Conservation (phyloP, 2,797 vertebrate genomes). For the Lepus townsendii region DNA sequence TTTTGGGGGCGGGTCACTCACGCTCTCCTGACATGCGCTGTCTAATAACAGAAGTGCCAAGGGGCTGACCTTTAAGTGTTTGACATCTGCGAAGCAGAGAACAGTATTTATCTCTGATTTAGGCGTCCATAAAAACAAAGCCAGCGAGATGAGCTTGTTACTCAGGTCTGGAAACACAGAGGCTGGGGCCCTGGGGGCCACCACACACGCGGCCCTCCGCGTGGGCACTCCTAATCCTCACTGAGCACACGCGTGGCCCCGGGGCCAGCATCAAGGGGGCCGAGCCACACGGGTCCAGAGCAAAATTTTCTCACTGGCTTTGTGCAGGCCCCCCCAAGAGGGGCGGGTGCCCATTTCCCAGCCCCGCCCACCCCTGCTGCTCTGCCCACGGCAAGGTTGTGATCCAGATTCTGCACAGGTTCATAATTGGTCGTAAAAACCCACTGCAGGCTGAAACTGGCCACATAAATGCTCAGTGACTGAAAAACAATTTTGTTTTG, state of each 20-base stretch:
- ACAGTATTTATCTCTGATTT: constrained; percentile 43
- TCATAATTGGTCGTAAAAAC: constrained; percentile 83
- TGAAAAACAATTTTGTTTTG: constrained; percentile 67
- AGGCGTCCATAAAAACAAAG: constrained; percentile 39
- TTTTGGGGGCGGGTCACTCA: neutral
- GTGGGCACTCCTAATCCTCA: neutral
- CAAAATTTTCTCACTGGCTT: neutral
- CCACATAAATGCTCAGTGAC: constrained; percentile 48
- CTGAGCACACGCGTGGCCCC: rapidly evolving
- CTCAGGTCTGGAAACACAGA: rapidly evolving
- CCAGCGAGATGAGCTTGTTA: neutral
- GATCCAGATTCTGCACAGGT: constrained; percentile 76
- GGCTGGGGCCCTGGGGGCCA: rapidly evolving
- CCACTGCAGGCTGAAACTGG: constrained; percentile 77
- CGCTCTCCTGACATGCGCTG: neutral
- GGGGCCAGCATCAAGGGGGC: neutral
- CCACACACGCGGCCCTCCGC: neutral
- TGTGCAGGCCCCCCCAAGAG: neutral
- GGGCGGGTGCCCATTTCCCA: neutral
- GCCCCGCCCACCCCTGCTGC: neutral
- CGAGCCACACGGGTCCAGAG: neutral
- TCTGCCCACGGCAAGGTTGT: constrained; percentile 39
- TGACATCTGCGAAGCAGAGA: constrained; percentile 58
- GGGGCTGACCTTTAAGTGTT: constrained; percentile 55
- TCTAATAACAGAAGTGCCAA: constrained; percentile 50